These are phyloP conservation scores for Toxostoma redivivum DNA, from an alignment of 2,113 vertebrate genomes.

Conservation along the genomic window DNA sequence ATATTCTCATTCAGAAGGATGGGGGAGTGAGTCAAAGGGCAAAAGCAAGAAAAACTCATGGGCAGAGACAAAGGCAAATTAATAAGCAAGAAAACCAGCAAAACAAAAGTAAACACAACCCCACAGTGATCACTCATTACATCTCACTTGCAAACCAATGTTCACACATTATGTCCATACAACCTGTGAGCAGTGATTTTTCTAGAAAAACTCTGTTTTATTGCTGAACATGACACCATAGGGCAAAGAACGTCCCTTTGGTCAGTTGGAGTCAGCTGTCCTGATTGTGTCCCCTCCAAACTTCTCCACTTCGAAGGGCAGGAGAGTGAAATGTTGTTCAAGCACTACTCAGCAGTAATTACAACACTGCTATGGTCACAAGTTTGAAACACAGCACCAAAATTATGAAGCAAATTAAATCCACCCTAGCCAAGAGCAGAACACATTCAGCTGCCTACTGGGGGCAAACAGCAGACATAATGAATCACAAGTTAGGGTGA, in stretches of 20 bases:
- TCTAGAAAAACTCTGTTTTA: not conserved
- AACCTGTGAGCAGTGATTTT: rapidly evolving
- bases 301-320: rapidly evolving
- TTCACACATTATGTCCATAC: not conserved
- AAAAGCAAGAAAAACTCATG: not conserved
- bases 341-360: not conserved
- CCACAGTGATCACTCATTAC: rapidly evolving
- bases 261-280: not conserved
- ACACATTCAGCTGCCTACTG: rapidly evolving
- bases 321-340: not conserved
- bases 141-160: not conserved
- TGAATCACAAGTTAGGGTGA: not conserved
- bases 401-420: not conserved
- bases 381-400: not conserved
- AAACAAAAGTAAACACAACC: not conserved
- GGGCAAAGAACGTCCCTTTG: not conserved
- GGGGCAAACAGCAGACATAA: not conserved
- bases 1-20: rapidly evolving
- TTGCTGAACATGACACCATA: not conserved
- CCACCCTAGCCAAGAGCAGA: not conserved
- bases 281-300: not conserved
- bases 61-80: not conserved
- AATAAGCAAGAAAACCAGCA: not conserved
- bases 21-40: not conserved
- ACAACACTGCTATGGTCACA: not conserved